Percentiles rank a stretch among this genome's conserved stretches.
These are phyloP conservation scores for Tetragonula carbonaria DNA, from an alignment of 2,888 invertebrate species.

Conservation along the genomic window DNA sequence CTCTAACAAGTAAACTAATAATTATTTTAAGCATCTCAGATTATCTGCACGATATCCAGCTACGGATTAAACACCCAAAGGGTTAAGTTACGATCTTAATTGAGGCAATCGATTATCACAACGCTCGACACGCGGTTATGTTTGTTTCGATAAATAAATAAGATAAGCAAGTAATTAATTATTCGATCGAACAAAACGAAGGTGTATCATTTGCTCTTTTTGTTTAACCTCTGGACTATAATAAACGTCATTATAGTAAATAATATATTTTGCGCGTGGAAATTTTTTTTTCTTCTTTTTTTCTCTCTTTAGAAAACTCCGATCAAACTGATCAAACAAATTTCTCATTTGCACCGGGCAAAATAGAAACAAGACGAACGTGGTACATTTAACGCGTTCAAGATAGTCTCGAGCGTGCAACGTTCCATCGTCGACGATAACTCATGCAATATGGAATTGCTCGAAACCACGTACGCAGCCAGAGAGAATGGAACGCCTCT, in stretches of 20 bases:
- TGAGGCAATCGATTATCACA: background rate
- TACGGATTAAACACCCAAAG: too few relatives aligned
- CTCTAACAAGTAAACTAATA: too few relatives aligned
- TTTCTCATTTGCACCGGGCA: background rate
- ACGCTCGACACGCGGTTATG: background rate
- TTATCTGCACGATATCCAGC: too few relatives aligned
- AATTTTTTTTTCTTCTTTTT: background rate
- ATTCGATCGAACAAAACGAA: too few relatives aligned
- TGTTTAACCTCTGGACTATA: too few relatives aligned
- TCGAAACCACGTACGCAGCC: conserved; percentile 21
- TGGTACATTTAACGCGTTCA: background rate
- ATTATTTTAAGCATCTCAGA: too few relatives aligned
- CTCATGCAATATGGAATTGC: conserved; percentile 4
- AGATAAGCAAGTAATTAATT: background rate
- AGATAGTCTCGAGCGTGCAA: conserved; percentile 6
- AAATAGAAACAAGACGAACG: background rate
- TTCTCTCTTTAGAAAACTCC: background rate
- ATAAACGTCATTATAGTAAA: too few relatives aligned
- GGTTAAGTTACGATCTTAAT: background rate
- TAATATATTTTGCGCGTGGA: too few relatives aligned
- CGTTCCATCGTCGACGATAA: conserved; percentile 16
- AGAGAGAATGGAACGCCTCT: conserved; percentile 30
- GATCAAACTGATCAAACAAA: conserved; percentile 1
- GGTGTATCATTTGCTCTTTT: too few relatives aligned
- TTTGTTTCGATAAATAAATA: background rate